phyloP scores from a whole-genome alignment of 35 echinoderm and acorn worm genomes.

The Patiria miniata region DNA sequence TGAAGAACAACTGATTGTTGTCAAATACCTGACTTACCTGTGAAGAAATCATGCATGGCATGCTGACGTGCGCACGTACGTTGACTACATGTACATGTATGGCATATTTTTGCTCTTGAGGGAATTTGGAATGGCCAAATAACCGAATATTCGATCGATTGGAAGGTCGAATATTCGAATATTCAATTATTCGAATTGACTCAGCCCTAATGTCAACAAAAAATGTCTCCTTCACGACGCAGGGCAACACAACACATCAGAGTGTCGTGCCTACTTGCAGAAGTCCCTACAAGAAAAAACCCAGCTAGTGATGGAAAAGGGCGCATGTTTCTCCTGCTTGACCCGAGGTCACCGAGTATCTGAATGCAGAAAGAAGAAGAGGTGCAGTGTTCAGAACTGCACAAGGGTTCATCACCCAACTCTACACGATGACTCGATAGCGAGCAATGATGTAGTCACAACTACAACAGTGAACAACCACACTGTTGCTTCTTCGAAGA shows the following conservation, averaged over 20 bases:
- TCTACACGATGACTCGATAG: neutral
- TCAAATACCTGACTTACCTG: no score
- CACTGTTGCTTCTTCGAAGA: neutral
- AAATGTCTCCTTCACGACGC: constrained; percentile 3
- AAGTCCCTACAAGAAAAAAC: constrained; percentile 14
- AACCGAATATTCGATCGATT: no score
- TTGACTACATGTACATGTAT: no score
- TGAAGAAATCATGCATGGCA: no score
- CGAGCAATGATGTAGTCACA: neutral
- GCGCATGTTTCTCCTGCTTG: constrained; percentile 15
- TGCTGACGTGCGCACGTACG: no score
- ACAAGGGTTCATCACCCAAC: neutral
- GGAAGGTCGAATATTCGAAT: no score
- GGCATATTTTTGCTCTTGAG: no score
- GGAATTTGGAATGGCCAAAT: no score
- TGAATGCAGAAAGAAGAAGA: neutral
- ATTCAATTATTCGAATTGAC: no score
- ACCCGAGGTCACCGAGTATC: neutral
- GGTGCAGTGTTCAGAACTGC: neutral
- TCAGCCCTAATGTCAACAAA: no score
- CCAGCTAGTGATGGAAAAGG: constrained; percentile 7
- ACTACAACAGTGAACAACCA: neutral
- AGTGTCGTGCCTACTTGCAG: neutral
- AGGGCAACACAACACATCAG: neutral
- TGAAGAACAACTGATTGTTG: no score